Evolutionary conservation across 2,113 vertebrate genomes (phyloP).

Genomic region (Nannobrachium achirus): DNA sequence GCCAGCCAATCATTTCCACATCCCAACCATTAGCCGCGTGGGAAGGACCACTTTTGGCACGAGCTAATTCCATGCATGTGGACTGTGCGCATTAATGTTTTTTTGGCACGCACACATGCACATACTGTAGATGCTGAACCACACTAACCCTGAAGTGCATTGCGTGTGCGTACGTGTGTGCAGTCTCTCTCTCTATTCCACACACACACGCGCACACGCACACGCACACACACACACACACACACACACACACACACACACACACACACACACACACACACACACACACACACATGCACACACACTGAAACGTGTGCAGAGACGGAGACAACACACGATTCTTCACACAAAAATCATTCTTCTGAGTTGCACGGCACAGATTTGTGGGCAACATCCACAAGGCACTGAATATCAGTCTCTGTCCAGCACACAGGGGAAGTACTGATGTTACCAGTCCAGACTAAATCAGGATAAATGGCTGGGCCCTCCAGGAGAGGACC

Average conservation of each 20-base stretch:
- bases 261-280: neutral
- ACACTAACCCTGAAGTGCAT: neutral
- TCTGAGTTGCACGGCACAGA: slow-evolving; percentile 53
- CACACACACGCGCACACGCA: neutral
- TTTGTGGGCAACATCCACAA: slow-evolving; percentile 40
- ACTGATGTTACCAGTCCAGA: slow-evolving; percentile 68
- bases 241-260: neutral
- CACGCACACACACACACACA: neutral
- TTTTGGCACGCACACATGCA: slow-evolving; percentile 57
- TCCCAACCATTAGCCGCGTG: slow-evolving; percentile 75
- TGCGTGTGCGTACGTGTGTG: no score
- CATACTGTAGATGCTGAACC: slow-evolving; percentile 31
- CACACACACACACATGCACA: slow-evolving; percentile 5
- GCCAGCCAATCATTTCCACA: slow-evolving; percentile 66
- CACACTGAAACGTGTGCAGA: neutral
- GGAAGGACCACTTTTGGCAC: slow-evolving; percentile 66
- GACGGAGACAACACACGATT: slow-evolving; percentile 36
- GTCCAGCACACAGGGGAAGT: slow-evolving; percentile 64
- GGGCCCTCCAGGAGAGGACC: slow-evolving; percentile 33
- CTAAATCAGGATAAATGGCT: slow-evolving; percentile 77
- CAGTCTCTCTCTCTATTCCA: no score
- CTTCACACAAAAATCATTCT: slow-evolving; percentile 57
- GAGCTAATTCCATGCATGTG: slow-evolving; percentile 52
- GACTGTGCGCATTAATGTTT: slow-evolving; percentile 45
- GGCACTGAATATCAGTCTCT: slow-evolving; percentile 61